These are phyloP conservation scores for Diarsia rubi DNA, from an alignment of 2,888 invertebrate genomes.

Conservation along the genomic window DNA sequence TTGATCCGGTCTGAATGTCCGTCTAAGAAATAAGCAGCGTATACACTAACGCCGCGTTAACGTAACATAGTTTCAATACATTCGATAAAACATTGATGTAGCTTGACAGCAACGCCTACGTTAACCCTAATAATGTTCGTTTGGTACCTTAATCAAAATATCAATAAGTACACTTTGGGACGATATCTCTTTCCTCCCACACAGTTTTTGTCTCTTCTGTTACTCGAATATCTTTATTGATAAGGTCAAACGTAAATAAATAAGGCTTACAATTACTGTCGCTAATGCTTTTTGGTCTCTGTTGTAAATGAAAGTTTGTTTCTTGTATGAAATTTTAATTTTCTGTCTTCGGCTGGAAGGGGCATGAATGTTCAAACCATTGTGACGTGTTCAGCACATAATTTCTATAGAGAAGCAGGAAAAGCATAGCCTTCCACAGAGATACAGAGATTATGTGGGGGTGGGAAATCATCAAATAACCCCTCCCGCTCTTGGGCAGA, in stretches of 20 bases:
- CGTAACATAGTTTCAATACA: not conserved
- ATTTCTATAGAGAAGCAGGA: too few relatives aligned
- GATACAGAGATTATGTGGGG: too few relatives aligned
- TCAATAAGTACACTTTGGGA: not conserved
- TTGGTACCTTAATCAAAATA: not conserved
- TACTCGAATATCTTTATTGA: not conserved
- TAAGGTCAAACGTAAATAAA: slow-evolving; percentile 27
- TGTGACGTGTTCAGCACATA: too few relatives aligned
- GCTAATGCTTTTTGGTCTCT: not conserved
- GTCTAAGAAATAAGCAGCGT: not conserved
- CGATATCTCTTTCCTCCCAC: slow-evolving; percentile 11
- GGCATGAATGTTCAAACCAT: not conserved
- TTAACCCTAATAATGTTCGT: not conserved
- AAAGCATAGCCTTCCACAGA: too few relatives aligned
- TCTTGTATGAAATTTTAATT: slow-evolving; percentile 4
- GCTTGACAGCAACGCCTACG: not conserved
- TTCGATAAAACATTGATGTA: not conserved
- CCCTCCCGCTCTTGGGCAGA: too few relatives aligned
- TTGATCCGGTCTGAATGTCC: not conserved
- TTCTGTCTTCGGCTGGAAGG: not conserved
- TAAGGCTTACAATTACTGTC: not conserved
- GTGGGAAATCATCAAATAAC: too few relatives aligned
- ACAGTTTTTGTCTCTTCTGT: not conserved
- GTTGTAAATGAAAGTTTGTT: not conserved
- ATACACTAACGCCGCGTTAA: not conserved